These are phyloP conservation scores for Stomorhina lunata DNA, from an alignment of 2,888 invertebrate genomes.

Conservation along the genomic window DNA sequence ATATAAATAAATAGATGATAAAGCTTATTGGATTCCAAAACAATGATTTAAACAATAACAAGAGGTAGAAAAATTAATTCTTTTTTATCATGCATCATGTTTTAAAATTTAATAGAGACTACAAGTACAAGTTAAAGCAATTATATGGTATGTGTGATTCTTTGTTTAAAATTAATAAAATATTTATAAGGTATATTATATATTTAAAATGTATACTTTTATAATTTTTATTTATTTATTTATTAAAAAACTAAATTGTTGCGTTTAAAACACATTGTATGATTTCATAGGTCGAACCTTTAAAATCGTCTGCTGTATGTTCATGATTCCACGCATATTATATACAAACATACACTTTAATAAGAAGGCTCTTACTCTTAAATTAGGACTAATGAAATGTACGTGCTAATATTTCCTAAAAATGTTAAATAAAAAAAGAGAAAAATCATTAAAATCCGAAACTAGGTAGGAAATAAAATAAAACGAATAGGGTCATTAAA, in stretches of 20 bases:
- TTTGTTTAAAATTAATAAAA: too few species aligned
- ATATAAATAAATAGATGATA: neutral
- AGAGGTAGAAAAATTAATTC: conserved; percentile 39
- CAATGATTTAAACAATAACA: conserved; percentile 26
- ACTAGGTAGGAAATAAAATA: neutral
- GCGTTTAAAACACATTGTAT: conserved; percentile 34
- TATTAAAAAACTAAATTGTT: conserved; percentile 26
- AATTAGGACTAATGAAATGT: neutral
- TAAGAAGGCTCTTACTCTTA: neutral
- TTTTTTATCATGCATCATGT: neutral
- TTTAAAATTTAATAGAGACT: neutral
- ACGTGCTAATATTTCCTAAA: conserved; percentile 31
- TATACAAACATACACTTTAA: neutral
- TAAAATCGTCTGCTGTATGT: neutral
- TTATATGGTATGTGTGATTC: too few species aligned
- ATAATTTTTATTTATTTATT: neutral
- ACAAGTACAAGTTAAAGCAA: conserved; percentile 1
- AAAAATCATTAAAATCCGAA: conserved; percentile 23
- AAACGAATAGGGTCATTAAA: conserved; percentile 39
- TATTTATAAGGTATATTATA: too few species aligned
- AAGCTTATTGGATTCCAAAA: conserved; percentile 1
- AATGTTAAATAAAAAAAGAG: neutral
- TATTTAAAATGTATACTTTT: neutral
- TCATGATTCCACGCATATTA: neutral
- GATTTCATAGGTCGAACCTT: conserved; percentile 14